Conservation (phyloP, 37 sponge, comb jelly and placozoan genomes). For the Mnemiopsis leidyi region DNA sequence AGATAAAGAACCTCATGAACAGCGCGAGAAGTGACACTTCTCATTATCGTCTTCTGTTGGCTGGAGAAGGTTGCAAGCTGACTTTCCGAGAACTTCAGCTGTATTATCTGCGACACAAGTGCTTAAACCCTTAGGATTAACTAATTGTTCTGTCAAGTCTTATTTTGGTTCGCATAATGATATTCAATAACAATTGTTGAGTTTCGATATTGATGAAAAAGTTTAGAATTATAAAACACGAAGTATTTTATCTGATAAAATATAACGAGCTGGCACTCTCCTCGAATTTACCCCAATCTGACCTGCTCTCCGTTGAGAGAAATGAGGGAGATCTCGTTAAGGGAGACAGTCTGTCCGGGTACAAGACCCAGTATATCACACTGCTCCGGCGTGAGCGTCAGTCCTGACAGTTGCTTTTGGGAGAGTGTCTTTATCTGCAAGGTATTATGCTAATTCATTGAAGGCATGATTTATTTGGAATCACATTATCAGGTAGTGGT, state of each 20-base stretch:
- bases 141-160: no score
- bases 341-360: constrained; percentile 4
- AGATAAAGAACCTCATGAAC: constrained; percentile 50
- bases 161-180: no score
- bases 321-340: constrained; percentile 19
- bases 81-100: constrained; percentile 37
- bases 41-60: constrained; percentile 5
- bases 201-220: no score
- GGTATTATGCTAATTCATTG: neutral
- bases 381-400: constrained; percentile 38
- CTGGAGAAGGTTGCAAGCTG: neutral
- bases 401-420: neutral
- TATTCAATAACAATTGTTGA: no score
- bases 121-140: no score
- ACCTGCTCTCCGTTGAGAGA: constrained; percentile 63
- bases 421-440: neutral
- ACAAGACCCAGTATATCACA: constrained; percentile 51
- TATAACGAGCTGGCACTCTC: no score
- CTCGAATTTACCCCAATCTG: no score
- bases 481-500: no score
- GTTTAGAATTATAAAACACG: no score
- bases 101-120: constrained; percentile 9
- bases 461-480: no score
- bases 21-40: neutral
- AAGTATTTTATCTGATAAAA: no score